Evolutionary conservation across 2,113 vertebrate species (phyloP).

Genomic region (Pedionomus torquatus): DNA sequence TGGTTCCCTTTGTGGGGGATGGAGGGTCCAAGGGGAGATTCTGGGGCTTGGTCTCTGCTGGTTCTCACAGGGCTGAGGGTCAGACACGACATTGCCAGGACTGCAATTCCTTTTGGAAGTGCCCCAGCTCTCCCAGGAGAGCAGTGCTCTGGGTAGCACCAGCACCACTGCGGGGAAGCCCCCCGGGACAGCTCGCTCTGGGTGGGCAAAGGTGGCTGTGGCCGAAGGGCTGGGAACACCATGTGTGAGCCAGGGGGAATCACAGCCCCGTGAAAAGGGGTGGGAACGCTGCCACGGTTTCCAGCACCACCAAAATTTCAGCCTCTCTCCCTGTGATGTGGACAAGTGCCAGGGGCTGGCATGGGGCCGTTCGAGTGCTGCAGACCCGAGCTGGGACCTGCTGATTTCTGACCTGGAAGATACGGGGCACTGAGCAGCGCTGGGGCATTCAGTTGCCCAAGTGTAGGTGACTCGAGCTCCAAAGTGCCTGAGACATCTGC

Average conservation of each 20-base stretch:
- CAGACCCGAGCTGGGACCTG: neutral
- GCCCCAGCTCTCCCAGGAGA: neutral
- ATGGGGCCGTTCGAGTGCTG: accelerated
- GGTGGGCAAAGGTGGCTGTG: neutral
- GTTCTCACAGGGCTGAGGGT: accelerated
- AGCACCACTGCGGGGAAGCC: neutral
- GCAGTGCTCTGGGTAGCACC: no score
- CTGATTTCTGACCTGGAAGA: neutral
- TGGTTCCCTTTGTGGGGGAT: neutral
- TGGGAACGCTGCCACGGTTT: neutral
- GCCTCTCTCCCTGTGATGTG: neutral
- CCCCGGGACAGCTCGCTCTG: accelerated
- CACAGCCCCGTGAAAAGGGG: accelerated
- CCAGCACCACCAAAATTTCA: neutral
- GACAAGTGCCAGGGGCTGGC: neutral
- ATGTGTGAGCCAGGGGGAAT: neutral
- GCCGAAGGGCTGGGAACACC: neutral
- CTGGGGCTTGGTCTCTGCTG: neutral
- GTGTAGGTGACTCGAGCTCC: neutral
- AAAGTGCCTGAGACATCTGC: neutral
- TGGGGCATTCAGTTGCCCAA: neutral
- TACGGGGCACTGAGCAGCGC: neutral
- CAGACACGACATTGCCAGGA: neutral
- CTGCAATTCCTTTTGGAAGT: neutral
- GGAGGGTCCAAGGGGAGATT: neutral